Evolutionary conservation across 2,113 vertebrate species (phyloP).

Genomic region (Empidonax alnorum): DNA sequence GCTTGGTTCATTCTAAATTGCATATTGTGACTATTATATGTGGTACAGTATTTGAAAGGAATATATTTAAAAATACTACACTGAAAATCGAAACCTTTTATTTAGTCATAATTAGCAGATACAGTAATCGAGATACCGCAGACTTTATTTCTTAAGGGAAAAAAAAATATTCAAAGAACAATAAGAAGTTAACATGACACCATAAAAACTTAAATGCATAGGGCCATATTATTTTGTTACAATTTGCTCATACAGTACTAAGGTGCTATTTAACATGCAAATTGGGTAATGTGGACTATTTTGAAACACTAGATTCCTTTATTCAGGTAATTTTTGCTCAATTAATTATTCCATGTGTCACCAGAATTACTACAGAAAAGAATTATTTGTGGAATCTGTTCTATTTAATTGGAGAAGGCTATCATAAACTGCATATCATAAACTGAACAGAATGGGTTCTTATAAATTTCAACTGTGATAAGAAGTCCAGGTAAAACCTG

Average conservation of each 20-base stretch:
- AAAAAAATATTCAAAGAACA: not conserved
- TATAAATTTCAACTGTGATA: not conserved
- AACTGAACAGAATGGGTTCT: not conserved
- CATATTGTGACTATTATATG: not conserved
- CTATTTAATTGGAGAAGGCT: not conserved
- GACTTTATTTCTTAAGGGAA: not conserved
- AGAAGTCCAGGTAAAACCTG: not conserved
- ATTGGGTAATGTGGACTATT: not conserved
- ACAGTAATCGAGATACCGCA: not conserved
- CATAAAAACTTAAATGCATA: not conserved
- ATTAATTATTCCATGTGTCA: not conserved
- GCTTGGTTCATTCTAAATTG: not conserved
- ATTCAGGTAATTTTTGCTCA: not conserved
- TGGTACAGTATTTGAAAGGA: not conserved
- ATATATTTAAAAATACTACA: not conserved
- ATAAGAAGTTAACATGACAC: not conserved
- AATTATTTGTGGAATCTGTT: not conserved
- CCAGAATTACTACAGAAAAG: not conserved
- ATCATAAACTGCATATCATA: not conserved
- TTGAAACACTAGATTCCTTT: not conserved
- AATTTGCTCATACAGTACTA: not conserved
- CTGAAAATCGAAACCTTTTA: slow-evolving; percentile 17
- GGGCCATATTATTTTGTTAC: not conserved
- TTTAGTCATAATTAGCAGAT: slow-evolving; percentile 7
- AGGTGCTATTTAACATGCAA: not conserved